These are phyloP conservation scores for Drosophila chauvacae DNA, from an alignment of 1,140 invertebrate species.

Conservation along the genomic window DNA sequence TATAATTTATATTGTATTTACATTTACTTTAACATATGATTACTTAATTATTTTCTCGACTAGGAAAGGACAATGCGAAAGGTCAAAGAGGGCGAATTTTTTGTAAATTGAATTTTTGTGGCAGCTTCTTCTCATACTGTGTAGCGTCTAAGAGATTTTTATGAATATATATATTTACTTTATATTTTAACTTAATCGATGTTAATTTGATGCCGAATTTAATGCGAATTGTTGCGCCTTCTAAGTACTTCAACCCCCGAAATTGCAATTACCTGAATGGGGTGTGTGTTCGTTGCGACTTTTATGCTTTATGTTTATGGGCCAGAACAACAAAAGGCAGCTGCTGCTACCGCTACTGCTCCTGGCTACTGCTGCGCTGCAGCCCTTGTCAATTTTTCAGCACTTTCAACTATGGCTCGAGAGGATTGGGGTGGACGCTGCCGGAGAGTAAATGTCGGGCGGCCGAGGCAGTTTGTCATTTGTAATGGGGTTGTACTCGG, in stretches of 20 bases:
- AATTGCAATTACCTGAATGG: slow-evolving; percentile 45
- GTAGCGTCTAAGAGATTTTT: slow-evolving; percentile 41
- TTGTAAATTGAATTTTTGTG: slow-evolving; percentile 34
- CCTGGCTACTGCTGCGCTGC: slow-evolving; percentile 10
- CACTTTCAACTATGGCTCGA: slow-evolving; percentile 43
- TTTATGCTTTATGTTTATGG: slow-evolving; percentile 45
- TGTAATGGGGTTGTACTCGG: slow-evolving; percentile 41
- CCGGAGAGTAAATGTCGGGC: slow-evolving; percentile 41
- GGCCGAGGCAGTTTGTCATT: slow-evolving; percentile 34
- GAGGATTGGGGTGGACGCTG: slow-evolving; percentile 42
- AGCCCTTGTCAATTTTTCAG: slow-evolving; percentile 53
- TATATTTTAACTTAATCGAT: slow-evolving; percentile 21
- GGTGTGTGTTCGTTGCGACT: slow-evolving; percentile 27
- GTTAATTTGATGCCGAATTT: slow-evolving; percentile 23
- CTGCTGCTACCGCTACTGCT: slow-evolving; percentile 12
- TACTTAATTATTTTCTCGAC: slow-evolving; percentile 43
- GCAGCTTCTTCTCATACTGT: slow-evolving; percentile 36
- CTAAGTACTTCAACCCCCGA: slow-evolving; percentile 32
- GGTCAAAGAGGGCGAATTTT: slow-evolving; percentile 9
- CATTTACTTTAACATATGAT: slow-evolving; percentile 27
- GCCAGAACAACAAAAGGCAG: slow-evolving; percentile 42
- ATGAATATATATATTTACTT: slow-evolving; percentile 58
- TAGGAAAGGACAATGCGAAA: slow-evolving; percentile 35
- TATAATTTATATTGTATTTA: slow-evolving; percentile 42
- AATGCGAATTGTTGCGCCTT: slow-evolving; percentile 27